phyloP scores from a whole-genome alignment of 2,113 vertebrate species.

The Peromyscus maniculatus region DNA sequence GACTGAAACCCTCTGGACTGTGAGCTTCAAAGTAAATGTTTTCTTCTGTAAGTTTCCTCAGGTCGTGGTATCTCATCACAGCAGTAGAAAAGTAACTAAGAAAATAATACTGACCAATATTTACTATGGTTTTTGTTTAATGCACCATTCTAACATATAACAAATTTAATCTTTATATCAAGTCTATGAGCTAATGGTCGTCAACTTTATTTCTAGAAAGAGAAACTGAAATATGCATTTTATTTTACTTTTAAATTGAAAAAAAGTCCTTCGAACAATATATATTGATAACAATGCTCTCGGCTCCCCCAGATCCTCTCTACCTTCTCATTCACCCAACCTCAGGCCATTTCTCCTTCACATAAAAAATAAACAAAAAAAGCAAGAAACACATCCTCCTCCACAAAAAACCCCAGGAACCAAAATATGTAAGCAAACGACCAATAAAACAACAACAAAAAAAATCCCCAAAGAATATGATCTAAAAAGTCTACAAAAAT shows the following conservation, averaged over 20 bases:
- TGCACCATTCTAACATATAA: neutral
- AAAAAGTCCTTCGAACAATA: neutral
- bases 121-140: neutral
- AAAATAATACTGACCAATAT: neutral
- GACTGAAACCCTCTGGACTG: neutral
- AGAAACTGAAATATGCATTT: conserved; percentile 8
- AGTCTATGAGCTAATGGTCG: neutral
- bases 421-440: neutral
- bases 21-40: neutral
- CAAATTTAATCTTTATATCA: neutral
- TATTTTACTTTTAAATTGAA: neutral
- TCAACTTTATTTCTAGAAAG: conserved; percentile 11
- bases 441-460: neutral
- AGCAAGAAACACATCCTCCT: neutral
- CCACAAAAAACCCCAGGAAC: neutral
- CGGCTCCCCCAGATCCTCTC: neutral
- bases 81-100: neutral
- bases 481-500: neutral
- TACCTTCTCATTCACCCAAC: neutral
- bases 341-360: neutral
- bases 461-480: neutral
- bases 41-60: neutral
- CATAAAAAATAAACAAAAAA: neutral
- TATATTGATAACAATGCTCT: neutral
- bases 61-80: neutral